Conservation (phyloP, 2,888 invertebrate species). For the Drosophila quinaria region DNA sequence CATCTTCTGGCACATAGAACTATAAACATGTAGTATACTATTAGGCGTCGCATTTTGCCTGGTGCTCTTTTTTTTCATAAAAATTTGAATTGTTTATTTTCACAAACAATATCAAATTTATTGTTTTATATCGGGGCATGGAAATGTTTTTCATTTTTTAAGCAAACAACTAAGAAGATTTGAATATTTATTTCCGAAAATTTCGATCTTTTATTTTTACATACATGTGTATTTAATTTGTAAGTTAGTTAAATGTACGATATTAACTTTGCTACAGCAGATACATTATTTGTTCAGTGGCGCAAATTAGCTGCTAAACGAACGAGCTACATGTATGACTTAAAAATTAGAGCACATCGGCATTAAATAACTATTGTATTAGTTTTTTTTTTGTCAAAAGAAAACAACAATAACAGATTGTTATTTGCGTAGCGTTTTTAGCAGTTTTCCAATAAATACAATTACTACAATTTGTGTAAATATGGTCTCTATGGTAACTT, state of each 20-base stretch:
- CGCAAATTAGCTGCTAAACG: constrained; percentile 16
- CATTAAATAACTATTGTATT: constrained; percentile 26
- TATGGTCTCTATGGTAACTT: constrained; percentile 38
- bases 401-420: constrained; percentile 40
- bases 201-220: constrained; percentile 6
- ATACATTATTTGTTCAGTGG: constrained; percentile 41
- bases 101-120: too few relatives aligned
- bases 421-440: constrained; percentile 30
- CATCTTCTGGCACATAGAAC: neutral
- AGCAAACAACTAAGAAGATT: too few relatives aligned
- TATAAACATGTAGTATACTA: neutral
- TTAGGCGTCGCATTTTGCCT: neutral
- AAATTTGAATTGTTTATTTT: too few relatives aligned
- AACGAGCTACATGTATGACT: constrained; percentile 32
- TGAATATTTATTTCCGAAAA: neutral
- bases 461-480: constrained; percentile 41
- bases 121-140: too few relatives aligned
- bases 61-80: too few relatives aligned
- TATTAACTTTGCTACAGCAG: constrained; percentile 47
- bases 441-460: constrained; percentile 52
- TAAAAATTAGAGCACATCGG: constrained; percentile 32
- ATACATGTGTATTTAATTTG: constrained; percentile 36
- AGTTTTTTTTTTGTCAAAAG: constrained; percentile 4
- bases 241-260: constrained; percentile 33
- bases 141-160: too few relatives aligned